Evolutionary conservation across 2,888 invertebrate genomes (phyloP), one percentile per base, ranked within the genome.

Genomic region (Colostygia pectinataria): DNA sequence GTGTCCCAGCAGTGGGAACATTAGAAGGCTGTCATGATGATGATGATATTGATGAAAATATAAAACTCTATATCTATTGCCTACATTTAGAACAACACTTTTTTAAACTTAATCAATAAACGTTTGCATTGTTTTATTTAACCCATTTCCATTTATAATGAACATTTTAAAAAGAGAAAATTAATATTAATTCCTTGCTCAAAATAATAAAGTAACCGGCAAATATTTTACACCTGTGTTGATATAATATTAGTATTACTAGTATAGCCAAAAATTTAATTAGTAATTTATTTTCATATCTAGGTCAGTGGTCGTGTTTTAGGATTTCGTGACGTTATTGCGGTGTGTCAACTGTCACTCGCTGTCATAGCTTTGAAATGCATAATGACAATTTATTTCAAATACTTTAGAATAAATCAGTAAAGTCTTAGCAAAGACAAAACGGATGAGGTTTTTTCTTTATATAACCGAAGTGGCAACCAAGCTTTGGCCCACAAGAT

Each of bases 201-300:
- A 12, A 42, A 40, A 29, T 40, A 20, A 32, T 18, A 10, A 34
- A 43, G n/a, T 18, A 20, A 28, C 33, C 18, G n/a, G 5, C 28
- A 4, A 46, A 53, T 10, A 28, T 51, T 42, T 8, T 13, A 37
- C 50, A 44, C 50, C 46, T 49, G 54, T 28, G 43, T 24, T 42
- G 31, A 47, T 60, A 62, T 57, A 54, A 56, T 55, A 20, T 1
- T 53, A 60, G 51, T 59, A 60, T 43, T 57, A 61, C 57, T 53
- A 53, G 53, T 45, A 53, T 49, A 49, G 51, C 49, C 52, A 62
- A 58, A 58, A 52, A 50, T 59, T 60, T 68, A 65, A 66, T 66
- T 65, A 64, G 57, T 49, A 10, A 39, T 46, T 43, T 59, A 64
- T 63, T 64, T 59, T 43, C 15, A 57, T 53, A 66, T 59, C 40